These are phyloP conservation scores for Cistogaster globosa DNA, from an alignment of 2,888 invertebrate species.

Conservation along the genomic window DNA sequence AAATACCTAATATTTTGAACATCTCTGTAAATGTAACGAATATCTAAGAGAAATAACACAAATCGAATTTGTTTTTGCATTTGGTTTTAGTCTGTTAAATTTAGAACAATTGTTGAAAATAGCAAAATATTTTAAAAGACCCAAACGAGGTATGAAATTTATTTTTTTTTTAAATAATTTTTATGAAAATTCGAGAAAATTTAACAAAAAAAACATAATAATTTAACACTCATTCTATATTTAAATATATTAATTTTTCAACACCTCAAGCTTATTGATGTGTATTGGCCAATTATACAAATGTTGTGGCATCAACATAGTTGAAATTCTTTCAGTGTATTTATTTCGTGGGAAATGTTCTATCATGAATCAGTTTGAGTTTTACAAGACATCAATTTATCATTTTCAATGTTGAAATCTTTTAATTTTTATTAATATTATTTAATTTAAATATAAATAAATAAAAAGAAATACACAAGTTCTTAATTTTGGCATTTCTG, in stretches of 20 bases:
- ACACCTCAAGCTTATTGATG: constrained; percentile 22
- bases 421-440: constrained; percentile 12
- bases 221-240: constrained; percentile 9
- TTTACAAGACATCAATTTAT: constrained; percentile 56
- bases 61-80: constrained; percentile 21
- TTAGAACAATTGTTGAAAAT: constrained; percentile 33
- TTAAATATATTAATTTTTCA: constrained; percentile 21
- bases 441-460: constrained; percentile 1
- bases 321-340: constrained; percentile 25
- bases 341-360: constrained; percentile 39
- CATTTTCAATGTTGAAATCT: constrained; percentile 52
- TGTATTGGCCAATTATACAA: constrained; percentile 14
- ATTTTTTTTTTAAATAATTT: not conserved
- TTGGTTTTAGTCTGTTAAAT: constrained; percentile 38
- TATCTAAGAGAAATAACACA: constrained; percentile 1
- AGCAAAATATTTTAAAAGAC: constrained; percentile 15
- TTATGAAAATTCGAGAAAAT: constrained; percentile 27
- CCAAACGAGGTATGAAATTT: not conserved
- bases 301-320: constrained; percentile 1
- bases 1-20: constrained; percentile 23
- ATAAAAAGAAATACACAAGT: not conserved
- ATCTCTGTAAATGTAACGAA: constrained; percentile 1
- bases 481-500: not conserved
- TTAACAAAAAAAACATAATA: not conserved
- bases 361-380: not conserved